Conservation (phyloP, 2,113 vertebrate species). For the Muscicapa adusta region DNA sequence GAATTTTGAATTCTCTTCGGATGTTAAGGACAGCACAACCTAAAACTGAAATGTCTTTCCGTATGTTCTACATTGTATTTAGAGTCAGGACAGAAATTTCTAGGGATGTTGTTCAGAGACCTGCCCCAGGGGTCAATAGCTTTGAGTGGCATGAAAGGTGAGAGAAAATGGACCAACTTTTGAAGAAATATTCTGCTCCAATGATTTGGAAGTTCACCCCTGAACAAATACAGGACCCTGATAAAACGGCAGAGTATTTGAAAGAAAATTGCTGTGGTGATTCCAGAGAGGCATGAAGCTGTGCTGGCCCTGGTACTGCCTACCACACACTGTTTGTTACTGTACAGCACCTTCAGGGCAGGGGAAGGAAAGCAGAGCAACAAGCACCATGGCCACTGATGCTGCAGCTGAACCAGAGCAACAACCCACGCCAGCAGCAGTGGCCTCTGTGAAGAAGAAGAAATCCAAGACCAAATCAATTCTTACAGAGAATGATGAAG, state of each 20-base stretch:
- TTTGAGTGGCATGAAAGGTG: background rate
- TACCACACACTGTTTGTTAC: background rate
- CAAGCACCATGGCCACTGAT: background rate
- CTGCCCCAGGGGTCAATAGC: too few relatives aligned
- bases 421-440: rapidly evolving
- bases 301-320: background rate
- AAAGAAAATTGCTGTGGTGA: background rate
- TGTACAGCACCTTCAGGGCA: background rate
- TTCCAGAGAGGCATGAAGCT: background rate
- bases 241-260: background rate
- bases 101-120: background rate
- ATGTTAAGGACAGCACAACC: background rate
- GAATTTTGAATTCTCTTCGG: background rate
- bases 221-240: background rate
- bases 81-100: background rate
- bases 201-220: background rate
- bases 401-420: background rate
- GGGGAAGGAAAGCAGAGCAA: background rate
- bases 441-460: background rate
- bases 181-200: background rate
- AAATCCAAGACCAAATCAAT: background rate
- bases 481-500: background rate
- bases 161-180: background rate
- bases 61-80: background rate
- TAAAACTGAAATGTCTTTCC: background rate